These are phyloP conservation scores for Cliona cf. orientalis DNA, from an alignment of 37 sponge, comb jelly and placozoan species.

Conservation along the genomic window DNA sequence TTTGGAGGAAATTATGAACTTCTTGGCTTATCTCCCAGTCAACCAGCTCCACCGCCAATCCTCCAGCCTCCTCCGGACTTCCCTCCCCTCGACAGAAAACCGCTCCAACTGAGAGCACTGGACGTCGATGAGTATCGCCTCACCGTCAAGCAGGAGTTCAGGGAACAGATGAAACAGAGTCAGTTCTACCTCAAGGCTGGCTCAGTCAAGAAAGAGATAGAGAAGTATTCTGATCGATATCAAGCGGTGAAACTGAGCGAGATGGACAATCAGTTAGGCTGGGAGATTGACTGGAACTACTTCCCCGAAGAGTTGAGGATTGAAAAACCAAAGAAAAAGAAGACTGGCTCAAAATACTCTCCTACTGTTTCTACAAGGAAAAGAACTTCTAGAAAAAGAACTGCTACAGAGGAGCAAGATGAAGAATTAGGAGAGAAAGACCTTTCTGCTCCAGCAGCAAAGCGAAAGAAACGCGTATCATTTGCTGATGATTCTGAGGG, in stretches of 20 bases:
- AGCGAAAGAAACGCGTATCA: not conserved
- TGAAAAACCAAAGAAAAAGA: conserved; percentile 18
- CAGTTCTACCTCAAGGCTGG: conserved; percentile 33
- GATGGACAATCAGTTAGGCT: not conserved
- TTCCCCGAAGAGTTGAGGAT: conserved; percentile 52
- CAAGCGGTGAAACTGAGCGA: not conserved
- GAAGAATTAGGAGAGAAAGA: not conserved
- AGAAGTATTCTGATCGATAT: conserved; percentile 41
- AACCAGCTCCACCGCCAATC: conserved; percentile 65
- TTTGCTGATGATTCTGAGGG: not conserved
- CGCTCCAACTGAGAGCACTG: not conserved
- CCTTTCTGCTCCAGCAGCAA: not conserved
- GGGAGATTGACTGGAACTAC: conserved; percentile 25
- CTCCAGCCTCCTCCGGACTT: conserved; percentile 71
- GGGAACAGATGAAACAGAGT: conserved; percentile 38
- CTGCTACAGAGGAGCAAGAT: not conserved
- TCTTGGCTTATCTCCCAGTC: conserved; percentile 45
- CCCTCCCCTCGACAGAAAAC: conserved; percentile 42
- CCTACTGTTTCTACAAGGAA: not conserved
- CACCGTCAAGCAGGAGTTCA: conserved; percentile 41
- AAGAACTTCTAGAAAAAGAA: not conserved
- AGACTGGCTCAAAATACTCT: not conserved
- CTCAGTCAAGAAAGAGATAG: conserved; percentile 10
- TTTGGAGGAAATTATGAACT: conserved; percentile 35
- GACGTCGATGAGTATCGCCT: conserved; percentile 25